Percentiles rank a stretch among this genome's conserved stretches.
These are phyloP conservation scores for Drosophila fulvimacula DNA, from an alignment of 2,888 invertebrate species.

Conservation along the genomic window DNA sequence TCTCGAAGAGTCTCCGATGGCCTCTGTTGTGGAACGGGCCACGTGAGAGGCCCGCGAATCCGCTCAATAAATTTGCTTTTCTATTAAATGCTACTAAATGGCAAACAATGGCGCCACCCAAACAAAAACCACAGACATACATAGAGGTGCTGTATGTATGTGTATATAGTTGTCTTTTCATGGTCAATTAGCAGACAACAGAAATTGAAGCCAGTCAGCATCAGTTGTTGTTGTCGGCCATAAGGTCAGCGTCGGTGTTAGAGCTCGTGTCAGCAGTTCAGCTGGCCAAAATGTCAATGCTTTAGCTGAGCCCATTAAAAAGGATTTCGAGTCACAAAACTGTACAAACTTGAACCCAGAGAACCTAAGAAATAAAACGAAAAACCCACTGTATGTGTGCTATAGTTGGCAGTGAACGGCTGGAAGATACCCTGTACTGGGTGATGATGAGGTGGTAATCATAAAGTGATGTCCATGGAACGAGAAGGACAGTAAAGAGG, in stretches of 20 bases:
- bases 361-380: conserved; percentile 7
- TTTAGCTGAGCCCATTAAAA: conserved; percentile 58
- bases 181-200: conserved; percentile 75
- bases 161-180: conserved; percentile 46
- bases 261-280: conserved; percentile 64
- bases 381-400: neutral
- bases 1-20: conserved; percentile 15
- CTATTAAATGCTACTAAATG: conserved; percentile 74
- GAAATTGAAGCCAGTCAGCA: conserved; percentile 52
- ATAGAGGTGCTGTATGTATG: neutral
- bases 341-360: conserved; percentile 36
- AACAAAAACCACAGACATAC: conserved; percentile 45
- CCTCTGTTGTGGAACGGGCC: conserved; percentile 31
- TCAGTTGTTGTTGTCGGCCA: conserved; percentile 41
- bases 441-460: neutral
- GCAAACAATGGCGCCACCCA: conserved; percentile 74
- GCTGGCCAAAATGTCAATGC: conserved; percentile 63
- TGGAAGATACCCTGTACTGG: neutral
- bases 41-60: conserved; percentile 61
- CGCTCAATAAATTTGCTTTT: conserved; percentile 70
- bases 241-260: conserved; percentile 57
- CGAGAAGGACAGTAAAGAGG: neutral
- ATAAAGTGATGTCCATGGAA: neutral
- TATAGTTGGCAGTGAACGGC: neutral
- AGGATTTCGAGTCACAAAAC: conserved; percentile 45